Conservation (phyloP, 2,888 invertebrate species). For the Tetragnatha montana region DNA sequence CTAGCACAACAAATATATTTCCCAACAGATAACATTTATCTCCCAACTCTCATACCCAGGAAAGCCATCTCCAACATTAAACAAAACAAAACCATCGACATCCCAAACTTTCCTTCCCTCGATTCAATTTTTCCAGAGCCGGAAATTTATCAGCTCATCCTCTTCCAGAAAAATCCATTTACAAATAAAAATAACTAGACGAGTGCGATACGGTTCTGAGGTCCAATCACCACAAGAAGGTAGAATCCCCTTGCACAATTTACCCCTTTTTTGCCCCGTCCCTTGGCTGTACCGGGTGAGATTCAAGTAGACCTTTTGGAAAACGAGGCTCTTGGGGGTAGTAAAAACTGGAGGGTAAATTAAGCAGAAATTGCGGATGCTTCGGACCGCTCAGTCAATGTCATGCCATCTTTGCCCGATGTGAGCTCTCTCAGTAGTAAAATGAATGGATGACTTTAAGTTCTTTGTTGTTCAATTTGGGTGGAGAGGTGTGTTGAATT, state of each 20-base stretch:
- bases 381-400: background rate
- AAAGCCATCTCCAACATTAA: background rate
- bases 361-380: constrained; percentile 39
- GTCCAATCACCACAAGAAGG: background rate
- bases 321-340: constrained; percentile 35
- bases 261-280: background rate
- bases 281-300: background rate
- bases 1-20: too few relatives aligned
- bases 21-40: too few relatives aligned
- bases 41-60: too few relatives aligned
- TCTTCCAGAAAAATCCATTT: constrained; percentile 6
- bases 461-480: background rate
- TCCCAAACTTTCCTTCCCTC: background rate
- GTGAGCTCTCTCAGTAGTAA: background rate
- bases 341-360: constrained; percentile 25
- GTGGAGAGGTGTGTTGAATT: background rate
- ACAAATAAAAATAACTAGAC: background rate
- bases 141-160: background rate
- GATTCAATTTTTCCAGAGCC: background rate
- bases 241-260: constrained; percentile 21
- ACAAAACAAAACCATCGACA: background rate
- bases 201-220: background rate
- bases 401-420: background rate
- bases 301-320: background rate
- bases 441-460: background rate